Percentiles rank a stretch among this genome's conserved stretches.
Evolutionary conservation across 2,113 vertebrate genomes (phyloP).

Genomic region (Hydrochoerus hydrochaeris): DNA sequence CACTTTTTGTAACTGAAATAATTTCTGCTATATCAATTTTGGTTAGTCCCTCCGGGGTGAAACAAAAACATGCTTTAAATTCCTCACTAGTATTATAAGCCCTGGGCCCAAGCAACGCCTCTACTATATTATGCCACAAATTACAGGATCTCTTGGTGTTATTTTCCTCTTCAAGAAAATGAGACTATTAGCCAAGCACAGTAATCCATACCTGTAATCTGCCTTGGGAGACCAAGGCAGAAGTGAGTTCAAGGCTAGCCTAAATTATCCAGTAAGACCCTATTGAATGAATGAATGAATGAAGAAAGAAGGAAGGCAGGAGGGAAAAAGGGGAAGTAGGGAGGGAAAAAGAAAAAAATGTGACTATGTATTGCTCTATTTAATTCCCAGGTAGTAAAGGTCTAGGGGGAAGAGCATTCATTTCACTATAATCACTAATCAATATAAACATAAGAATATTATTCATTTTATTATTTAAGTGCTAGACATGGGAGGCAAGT

Average conservation of each 20-base stretch:
- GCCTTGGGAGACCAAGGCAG: background rate
- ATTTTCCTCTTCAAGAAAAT: conserved; percentile 37
- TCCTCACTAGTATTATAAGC: background rate
- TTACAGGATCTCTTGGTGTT: background rate
- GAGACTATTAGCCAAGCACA: background rate
- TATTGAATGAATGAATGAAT: background rate
- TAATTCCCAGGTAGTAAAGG: background rate
- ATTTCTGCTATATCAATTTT: background rate
- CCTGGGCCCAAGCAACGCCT: background rate
- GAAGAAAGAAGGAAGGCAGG: background rate
- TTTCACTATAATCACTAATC: background rate
- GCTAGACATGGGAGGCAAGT: background rate
- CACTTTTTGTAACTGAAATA: background rate
- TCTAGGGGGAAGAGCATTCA: background rate
- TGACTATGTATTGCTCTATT: background rate
- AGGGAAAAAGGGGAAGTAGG: background rate
- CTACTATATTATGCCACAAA: background rate
- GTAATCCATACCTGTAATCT: background rate
- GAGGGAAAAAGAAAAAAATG: background rate
- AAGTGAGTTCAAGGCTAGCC: background rate
- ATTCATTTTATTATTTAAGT: conserved; percentile 23
- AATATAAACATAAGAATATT: background rate
- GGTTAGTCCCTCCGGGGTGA: background rate
- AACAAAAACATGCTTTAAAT: conserved; percentile 7
- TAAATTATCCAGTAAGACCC: background rate